phyloP scores from a whole-genome alignment of 2,888 invertebrate genomes.

The Anarsia innoxiella region DNA sequence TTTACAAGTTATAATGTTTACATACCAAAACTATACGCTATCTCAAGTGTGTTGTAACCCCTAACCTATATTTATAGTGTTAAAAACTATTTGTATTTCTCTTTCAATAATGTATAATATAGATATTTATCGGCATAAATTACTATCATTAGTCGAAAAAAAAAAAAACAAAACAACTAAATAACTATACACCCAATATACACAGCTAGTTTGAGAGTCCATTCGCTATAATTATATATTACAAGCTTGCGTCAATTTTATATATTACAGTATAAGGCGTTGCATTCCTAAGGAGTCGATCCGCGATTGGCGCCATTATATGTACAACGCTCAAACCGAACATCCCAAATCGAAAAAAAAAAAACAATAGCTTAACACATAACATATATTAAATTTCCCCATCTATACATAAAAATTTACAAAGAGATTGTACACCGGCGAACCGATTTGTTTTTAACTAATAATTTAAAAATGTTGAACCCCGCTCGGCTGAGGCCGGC shows the following conservation, averaged over 20 bases:
- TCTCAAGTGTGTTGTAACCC: constrained; percentile 65
- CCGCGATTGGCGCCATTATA: constrained; percentile 37
- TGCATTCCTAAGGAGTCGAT: constrained; percentile 48
- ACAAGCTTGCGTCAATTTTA: constrained; percentile 57
- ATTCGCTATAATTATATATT: constrained; percentile 58
- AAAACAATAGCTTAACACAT: constrained; percentile 55
- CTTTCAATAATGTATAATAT: constrained; percentile 61
- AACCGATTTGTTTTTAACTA: constrained; percentile 38
- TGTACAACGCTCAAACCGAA: constrained; percentile 37
- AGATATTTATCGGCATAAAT: constrained; percentile 71
- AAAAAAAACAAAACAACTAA: constrained; percentile 58
- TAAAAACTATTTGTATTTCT: constrained; percentile 71
- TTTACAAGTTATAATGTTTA: constrained; percentile 70
- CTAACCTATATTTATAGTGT: constrained; percentile 73
- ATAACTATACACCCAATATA: constrained; percentile 74
- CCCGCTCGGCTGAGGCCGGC: constrained; percentile 23
- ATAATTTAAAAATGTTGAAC: constrained; percentile 43
- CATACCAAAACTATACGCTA: constrained; percentile 70
- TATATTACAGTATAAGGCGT: constrained; percentile 67
- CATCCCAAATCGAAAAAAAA: constrained; percentile 43
- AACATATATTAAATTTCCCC: constrained; percentile 72
- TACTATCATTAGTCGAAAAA: constrained; percentile 67
- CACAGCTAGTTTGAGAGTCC: constrained; percentile 62
- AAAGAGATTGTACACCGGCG: constrained; percentile 64
- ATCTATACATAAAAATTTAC: constrained; percentile 71